Base-by-base conservation (phyloP, 1,140 invertebrate genomes). In the Antheraea pernyi region DNA sequence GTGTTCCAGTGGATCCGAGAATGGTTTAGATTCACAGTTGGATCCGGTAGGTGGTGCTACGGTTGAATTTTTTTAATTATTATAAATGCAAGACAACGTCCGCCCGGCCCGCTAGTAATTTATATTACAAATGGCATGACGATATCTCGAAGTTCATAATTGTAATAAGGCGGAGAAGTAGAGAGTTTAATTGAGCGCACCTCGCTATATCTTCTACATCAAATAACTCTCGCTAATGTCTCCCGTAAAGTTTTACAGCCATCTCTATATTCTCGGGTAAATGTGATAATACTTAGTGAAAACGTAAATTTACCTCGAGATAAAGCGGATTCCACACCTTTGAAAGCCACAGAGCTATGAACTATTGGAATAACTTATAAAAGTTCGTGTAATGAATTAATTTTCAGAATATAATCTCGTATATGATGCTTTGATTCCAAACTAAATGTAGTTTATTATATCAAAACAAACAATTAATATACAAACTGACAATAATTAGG, bases 311-410 rank as follows among this genome's bases (percentile, higher is more conserved):
- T 69, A 18, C 64, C 72, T 53, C 60, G 59, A 66, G 69, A 67
- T 63, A 67, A 59, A 22, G 22, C 53, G 69, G 64, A 73, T 73
- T 69, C 72, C 72, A 64, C 65, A 73, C 68, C 69, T 73, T 69
- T 19, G 19, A 22, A 37, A 9, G 36, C 16, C 11, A 53, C 6
- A 53, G 61, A 63, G 19, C 13, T 30, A n/a, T 3, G 19, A 63
- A 36, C 10, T 3, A 16, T 37, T 63, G 13, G 22, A 63, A 63
- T 16, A 63, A 7, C 19, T 7, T 30, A 4, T 30, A 30, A 30
- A 30, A 30, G 22, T 30, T 1, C 22, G 22, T 4, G 1, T 30
- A 30, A 4, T 30, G 22, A 30, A 30, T 30, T 30, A 30, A 30
- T 30, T 4, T 30, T 30, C 22, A 4, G 1, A 30, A 30, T 30